phyloP scores from a whole-genome alignment of 2,888 invertebrate genomes.

The Pristionchus entomophagus region DNA sequence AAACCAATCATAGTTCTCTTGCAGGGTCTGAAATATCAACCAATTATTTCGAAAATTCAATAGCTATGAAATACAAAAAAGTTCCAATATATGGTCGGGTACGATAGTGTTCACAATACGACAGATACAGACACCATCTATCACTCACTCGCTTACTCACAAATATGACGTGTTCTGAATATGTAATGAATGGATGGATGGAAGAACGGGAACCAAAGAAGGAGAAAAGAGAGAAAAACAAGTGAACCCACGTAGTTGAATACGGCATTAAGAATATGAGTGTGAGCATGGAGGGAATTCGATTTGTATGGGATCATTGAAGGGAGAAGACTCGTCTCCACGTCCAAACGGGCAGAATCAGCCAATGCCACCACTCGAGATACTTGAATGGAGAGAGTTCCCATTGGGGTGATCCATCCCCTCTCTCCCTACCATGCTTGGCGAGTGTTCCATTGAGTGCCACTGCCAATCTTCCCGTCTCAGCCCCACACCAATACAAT shows the following conservation, averaged over 20 bases:
- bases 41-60: not conserved
- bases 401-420: not conserved
- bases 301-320: constrained; percentile 35
- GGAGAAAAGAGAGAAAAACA: too few species aligned
- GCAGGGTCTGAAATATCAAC: constrained; percentile 52
- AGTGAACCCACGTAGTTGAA: constrained; percentile 47
- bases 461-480: constrained; percentile 84
- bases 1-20: constrained; percentile 91
- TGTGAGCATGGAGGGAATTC: constrained; percentile 48
- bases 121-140: constrained; percentile 1
- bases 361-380: constrained; percentile 46
- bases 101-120: not conserved
- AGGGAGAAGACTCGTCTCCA: constrained; percentile 30
- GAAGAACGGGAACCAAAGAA: not conserved
- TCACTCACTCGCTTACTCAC: constrained; percentile 17
- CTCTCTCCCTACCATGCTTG: constrained; percentile 77
- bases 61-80: too few species aligned
- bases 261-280: constrained; percentile 47
- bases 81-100: too few species aligned
- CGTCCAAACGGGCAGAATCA: constrained; percentile 31
- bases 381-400: not conserved
- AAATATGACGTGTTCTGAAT: constrained; percentile 30
- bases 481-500: constrained; percentile 86
- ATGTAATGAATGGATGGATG: not conserved
- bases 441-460: constrained; percentile 92